Percentiles rank a stretch among this genome's conserved stretches.
Conservation (phyloP, 2,797 vertebrate species). For the Percopsis omiscomaycus region DNA sequence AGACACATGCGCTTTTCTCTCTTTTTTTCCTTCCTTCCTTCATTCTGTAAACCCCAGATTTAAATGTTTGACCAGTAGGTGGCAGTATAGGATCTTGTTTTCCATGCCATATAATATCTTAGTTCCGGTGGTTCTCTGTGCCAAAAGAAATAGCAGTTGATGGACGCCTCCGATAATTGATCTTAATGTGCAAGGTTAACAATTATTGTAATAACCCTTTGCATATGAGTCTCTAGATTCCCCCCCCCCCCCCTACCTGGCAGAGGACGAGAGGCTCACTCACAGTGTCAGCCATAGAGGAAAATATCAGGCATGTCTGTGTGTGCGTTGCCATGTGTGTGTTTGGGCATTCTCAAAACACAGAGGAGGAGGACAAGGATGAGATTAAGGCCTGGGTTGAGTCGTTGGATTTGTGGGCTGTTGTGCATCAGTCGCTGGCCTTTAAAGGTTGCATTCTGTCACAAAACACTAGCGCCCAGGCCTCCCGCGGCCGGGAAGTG, state of each 20-base stretch:
- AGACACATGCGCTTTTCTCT: background rate
- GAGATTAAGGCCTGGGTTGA: conserved; percentile 28
- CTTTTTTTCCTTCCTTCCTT: background rate
- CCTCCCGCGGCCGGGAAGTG: conserved; percentile 76
- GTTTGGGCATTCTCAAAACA: conserved; percentile 44
- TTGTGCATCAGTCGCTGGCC: conserved; percentile 77
- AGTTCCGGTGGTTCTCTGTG: conserved; percentile 25
- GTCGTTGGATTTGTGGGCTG: conserved; percentile 61
- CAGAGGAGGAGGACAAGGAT: conserved; percentile 38
- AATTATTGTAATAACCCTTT: conserved; percentile 21
- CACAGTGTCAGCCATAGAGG: background rate
- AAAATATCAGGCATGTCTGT: conserved; percentile 17
- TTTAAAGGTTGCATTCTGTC: conserved; percentile 85
- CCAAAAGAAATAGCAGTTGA: conserved; percentile 41
- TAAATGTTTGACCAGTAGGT: conserved; percentile 65
- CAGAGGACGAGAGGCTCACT: conserved; percentile 1
- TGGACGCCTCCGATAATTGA: conserved; percentile 50
- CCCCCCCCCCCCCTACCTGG: conserved; percentile 15
- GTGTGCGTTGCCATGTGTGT: conserved; percentile 48
- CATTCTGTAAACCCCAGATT: conserved; percentile 9
- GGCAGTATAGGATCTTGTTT: conserved; percentile 73
- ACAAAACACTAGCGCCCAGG: conserved; percentile 75
- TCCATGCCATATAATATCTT: background rate
- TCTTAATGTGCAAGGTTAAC: conserved; percentile 40
- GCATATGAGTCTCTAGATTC: conserved; percentile 12